Percentiles rank a stretch among this genome's conserved stretches.
phyloP scores from a whole-genome alignment of 92 coral and sea anemone species.

The Phenganax stokvisi region DNA sequence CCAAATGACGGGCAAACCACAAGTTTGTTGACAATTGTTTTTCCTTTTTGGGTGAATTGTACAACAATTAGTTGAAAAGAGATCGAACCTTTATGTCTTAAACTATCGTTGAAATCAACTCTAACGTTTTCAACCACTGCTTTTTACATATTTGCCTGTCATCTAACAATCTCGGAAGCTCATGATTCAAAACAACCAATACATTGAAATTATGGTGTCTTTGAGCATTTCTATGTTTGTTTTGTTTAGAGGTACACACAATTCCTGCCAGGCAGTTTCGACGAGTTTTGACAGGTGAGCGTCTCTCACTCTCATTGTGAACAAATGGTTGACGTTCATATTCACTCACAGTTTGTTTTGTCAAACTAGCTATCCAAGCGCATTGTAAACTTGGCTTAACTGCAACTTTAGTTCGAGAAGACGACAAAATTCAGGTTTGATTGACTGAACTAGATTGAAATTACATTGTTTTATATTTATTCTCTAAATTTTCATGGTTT shows the following conservation, averaged over 20 bases:
- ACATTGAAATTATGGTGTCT: too few species aligned
- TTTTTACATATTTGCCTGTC: neutral
- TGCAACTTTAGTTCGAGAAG: conserved; percentile 94
- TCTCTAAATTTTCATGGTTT: neutral
- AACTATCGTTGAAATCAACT: too few species aligned
- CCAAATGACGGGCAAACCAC: too few species aligned
- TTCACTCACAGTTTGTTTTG: neutral
- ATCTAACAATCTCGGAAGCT: too few species aligned
- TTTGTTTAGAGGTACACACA: conserved; percentile 82
- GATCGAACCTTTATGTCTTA: too few species aligned
- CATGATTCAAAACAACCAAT: too few species aligned
- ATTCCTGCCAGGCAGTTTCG: conserved; percentile 97
- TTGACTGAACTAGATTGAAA: neutral
- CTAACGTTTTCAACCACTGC: too few species aligned
- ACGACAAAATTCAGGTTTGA: conserved; percentile 92
- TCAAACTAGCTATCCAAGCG: conserved; percentile 74
- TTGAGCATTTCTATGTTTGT: neutral
- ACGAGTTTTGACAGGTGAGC: conserved; percentile 84
- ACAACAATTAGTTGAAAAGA: too few species aligned
- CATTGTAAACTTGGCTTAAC: conserved; percentile 98
- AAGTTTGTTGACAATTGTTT: too few species aligned
- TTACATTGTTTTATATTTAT: neutral
- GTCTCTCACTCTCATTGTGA: neutral
- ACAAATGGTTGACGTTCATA: neutral
- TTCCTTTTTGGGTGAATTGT: too few species aligned